These are phyloP conservation scores for Pardalotus punctatus DNA, from an alignment of 2,113 vertebrate species.

Conservation along the genomic window DNA sequence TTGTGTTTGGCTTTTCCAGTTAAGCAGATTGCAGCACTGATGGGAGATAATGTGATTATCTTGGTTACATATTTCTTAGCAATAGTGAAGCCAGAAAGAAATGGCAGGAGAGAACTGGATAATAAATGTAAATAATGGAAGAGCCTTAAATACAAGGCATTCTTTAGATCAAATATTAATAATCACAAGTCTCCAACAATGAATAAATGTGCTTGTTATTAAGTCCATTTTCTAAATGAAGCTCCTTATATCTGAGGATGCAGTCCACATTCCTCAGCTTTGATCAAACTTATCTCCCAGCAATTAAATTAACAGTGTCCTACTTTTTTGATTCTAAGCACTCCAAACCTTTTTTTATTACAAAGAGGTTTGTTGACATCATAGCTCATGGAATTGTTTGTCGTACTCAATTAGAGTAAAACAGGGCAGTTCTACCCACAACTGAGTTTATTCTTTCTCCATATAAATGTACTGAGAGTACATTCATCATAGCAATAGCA, in stretches of 20 bases:
- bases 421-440: neutral
- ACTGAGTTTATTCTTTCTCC: neutral
- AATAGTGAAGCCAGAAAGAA: neutral
- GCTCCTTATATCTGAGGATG: neutral
- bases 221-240: slow-evolving; percentile 52
- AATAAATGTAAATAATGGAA: slow-evolving; percentile 25
- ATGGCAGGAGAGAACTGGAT: slow-evolving; percentile 13
- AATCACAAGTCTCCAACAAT: slow-evolving; percentile 19
- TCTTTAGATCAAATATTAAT: slow-evolving; percentile 58
- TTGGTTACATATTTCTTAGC: slow-evolving; percentile 12
- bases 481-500: neutral
- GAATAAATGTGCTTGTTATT: slow-evolving; percentile 45
- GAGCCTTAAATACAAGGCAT: slow-evolving; percentile 11
- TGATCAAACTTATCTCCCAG: slow-evolving; percentile 33
- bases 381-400: slow-evolving; percentile 1
- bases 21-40: neutral
- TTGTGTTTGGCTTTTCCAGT: slow-evolving; percentile 3
- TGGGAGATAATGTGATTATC: slow-evolving; percentile 17
- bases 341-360: slow-evolving; percentile 24
- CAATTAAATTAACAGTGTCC: slow-evolving; percentile 51
- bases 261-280: slow-evolving; percentile 15
- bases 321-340: slow-evolving; percentile 48
- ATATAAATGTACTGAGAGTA: neutral
- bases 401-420: slow-evolving; percentile 47
- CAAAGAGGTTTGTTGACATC: slow-evolving; percentile 18